These are phyloP conservation scores for Diglossa cyanea DNA, from an alignment of 2,797 vertebrate genomes.

Conservation along the genomic window DNA sequence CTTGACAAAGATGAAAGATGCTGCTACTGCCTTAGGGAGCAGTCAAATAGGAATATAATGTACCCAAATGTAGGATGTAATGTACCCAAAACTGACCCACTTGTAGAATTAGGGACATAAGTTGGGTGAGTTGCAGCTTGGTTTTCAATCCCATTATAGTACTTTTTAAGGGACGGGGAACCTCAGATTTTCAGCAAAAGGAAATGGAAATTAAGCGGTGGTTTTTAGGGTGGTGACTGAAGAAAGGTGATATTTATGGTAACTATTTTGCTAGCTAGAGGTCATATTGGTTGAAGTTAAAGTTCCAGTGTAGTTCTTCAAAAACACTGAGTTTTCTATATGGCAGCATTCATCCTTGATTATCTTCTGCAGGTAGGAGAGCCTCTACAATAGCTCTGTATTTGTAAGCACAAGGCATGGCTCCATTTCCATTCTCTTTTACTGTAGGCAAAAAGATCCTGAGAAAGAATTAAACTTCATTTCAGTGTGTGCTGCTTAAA, in stretches of 20 bases:
- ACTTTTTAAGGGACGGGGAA: neutral
- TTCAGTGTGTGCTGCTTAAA: neutral
- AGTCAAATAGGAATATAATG: neutral
- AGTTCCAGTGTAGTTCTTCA: neutral
- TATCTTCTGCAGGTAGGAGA: neutral
- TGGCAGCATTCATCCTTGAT: neutral
- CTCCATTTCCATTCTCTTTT: neutral
- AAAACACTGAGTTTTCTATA: neutral
- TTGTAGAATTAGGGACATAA: neutral
- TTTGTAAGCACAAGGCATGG: neutral
- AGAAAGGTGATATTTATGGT: neutral
- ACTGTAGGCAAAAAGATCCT: neutral
- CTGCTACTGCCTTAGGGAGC: neutral
- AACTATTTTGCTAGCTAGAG: neutral
- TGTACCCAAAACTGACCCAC: neutral
- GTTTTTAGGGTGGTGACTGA: neutral
- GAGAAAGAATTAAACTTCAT: conserved; percentile 34
- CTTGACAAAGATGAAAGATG: neutral
- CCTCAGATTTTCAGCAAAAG: neutral
- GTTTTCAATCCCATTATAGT: neutral
- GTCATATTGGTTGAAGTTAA: neutral
- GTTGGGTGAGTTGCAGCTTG: neutral
- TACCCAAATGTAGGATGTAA: neutral
- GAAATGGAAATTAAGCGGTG: neutral
- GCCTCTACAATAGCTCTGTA: neutral